Conservation (phyloP, 2,797 vertebrate genomes). For the Alca torda region DNA sequence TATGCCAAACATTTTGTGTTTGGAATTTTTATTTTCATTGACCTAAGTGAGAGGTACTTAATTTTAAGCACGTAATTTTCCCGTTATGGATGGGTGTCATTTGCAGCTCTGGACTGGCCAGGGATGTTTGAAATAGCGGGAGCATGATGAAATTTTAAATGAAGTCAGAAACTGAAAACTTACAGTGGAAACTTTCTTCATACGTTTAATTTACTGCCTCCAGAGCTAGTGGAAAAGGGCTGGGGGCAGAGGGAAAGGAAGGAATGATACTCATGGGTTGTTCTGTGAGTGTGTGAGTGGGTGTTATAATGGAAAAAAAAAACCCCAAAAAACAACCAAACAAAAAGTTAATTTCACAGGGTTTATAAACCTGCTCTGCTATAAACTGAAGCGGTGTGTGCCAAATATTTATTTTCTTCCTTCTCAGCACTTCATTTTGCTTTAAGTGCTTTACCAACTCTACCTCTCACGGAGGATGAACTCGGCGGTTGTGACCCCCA, state of each 20-base stretch:
- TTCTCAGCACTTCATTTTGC: neutral
- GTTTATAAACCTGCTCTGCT: neutral
- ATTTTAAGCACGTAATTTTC: constrained; percentile 42
- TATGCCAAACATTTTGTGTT: neutral
- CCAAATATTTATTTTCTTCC: neutral
- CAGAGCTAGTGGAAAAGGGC: constrained; percentile 21
- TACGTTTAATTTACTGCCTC: constrained; percentile 27
- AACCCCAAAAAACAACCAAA: neutral
- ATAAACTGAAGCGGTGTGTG: neutral
- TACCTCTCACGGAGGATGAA: neutral
- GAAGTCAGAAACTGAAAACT: constrained; percentile 31
- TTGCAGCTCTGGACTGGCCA: neutral
- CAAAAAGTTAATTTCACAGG: neutral
- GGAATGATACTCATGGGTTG: neutral
- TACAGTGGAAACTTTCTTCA: constrained; percentile 53
- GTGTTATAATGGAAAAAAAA: neutral
- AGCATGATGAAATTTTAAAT: constrained; percentile 37
- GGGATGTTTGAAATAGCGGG: constrained; percentile 37
- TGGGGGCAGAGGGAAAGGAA: neutral
- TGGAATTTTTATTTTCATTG: neutral
- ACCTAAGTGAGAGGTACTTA: neutral
- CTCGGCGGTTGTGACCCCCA: fast-evolving
- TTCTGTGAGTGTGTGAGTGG: neutral
- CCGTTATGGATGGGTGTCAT: neutral
- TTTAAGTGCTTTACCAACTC: neutral